phyloP scores from a whole-genome alignment of 2,113 vertebrate species.

The Misgurnus anguillicaudatus region DNA sequence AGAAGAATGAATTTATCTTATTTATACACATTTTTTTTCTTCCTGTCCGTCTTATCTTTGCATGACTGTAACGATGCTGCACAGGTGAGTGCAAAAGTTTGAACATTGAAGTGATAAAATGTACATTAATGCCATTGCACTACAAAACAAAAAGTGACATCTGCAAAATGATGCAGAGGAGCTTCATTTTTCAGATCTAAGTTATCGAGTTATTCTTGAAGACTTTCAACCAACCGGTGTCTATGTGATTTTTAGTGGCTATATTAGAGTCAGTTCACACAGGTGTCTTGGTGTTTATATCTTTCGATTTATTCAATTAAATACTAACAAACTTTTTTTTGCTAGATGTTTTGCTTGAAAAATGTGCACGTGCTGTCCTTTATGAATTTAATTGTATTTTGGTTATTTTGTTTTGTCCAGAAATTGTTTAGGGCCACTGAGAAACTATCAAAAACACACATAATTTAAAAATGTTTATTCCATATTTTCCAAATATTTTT shows the following conservation, averaged over 20 bases:
- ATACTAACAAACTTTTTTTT: too few species aligned
- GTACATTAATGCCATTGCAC: not conserved
- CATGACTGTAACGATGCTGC: constrained; percentile 10
- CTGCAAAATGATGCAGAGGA: not conserved
- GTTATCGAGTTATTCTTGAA: too few species aligned
- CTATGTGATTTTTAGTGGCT: too few species aligned
- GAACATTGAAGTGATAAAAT: too few species aligned
- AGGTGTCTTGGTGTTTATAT: too few species aligned
- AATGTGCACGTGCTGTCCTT: too few species aligned
- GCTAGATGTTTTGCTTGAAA: too few species aligned
- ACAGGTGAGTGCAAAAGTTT: not conserved
- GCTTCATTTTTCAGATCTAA: not conserved
- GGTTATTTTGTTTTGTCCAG: not conserved
- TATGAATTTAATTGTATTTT: not conserved
- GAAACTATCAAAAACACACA: not conserved
- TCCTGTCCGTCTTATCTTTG: not conserved
- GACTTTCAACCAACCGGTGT: too few species aligned
- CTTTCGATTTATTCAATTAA: too few species aligned
- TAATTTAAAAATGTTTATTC: not conserved
- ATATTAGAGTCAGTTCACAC: too few species aligned
- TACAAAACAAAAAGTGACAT: not conserved
- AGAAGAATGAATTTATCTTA: constrained; percentile 26
- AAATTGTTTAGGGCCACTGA: not conserved
- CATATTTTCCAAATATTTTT: constrained; percentile 10
- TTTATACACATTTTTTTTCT: not conserved